Percentiles rank a stretch among this genome's conserved stretches.
These are phyloP conservation scores for Corythaeola cristata DNA, from an alignment of 2,113 vertebrate genomes.

Conservation along the genomic window DNA sequence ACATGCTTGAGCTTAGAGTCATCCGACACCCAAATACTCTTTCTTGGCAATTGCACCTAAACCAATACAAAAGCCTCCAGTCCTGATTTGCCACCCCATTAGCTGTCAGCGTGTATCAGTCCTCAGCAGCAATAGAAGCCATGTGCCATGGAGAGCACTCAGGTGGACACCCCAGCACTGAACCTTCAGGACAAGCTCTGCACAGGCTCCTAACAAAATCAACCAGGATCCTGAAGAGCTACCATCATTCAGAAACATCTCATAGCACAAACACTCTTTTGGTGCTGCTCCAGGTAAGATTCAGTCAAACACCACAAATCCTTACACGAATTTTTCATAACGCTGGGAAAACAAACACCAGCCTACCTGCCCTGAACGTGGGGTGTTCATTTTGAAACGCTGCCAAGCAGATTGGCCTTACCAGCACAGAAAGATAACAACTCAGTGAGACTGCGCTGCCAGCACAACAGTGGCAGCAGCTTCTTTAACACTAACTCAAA, in stretches of 20 bases:
- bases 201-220: background rate
- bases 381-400: background rate
- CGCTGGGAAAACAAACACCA: background rate
- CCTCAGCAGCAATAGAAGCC: background rate
- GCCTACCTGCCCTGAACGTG: background rate
- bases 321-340: background rate
- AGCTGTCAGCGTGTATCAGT: background rate
- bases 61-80: background rate
- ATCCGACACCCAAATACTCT: background rate
- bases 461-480: background rate
- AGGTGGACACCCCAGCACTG: background rate
- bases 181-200: background rate
- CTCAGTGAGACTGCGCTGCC: background rate
- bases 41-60: background rate
- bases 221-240: background rate
- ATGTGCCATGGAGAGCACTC: accelerated
- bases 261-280: background rate
- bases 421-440: background rate
- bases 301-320: background rate
- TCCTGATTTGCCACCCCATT: background rate
- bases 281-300: background rate
- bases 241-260: background rate
- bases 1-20: background rate
- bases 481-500: background rate
- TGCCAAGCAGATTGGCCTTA: background rate